Evolutionary conservation across 2,888 invertebrate species (phyloP), one percentile per base, ranked within the genome.

Genomic region (Monoplex corrugatus): DNA sequence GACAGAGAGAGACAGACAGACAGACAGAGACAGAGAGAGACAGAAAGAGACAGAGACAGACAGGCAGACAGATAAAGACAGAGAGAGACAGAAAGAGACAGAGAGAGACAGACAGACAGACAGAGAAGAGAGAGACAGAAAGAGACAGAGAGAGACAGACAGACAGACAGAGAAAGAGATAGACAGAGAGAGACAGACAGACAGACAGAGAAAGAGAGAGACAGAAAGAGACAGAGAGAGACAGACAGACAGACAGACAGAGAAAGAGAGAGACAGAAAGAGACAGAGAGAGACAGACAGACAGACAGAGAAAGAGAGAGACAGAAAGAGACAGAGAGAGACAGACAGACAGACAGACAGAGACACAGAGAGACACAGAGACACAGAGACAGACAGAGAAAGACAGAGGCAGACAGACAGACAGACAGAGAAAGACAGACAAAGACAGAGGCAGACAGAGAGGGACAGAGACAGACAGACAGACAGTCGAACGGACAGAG

Each of bases 321-420:
- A 38, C 1, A 75, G 38, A 75, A 3, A 75, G 38, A 75, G 0
- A 38, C 8, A 35, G 19, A 35, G 38, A 38, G 35, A 5, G 35
- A 32, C n/a, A n/a, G 68, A 68, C n/a, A 68, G 68, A 68, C n/a
- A n/a, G n/a, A n/a, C n/a, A 72, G 72, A 72, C 19, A 72, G 72
- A 72, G 32, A 72, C 32, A 72, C 19, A 72, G 72, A 72, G 32
- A 72, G 72, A 72, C 19, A 72, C 32, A 72, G 32, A 72, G 72
- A 72, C 19, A 72, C 32, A 72, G 32, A 72, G 72, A 72, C 19
- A 72, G 72, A 72, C 19, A 72, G 35, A 32, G 72, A 72, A 35
- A 32, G 72, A 72, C 8, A 23, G 68, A 68, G 68, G n/a, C 13
- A 75, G 38, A 35, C 5, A 75, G 75, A 35, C 0, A 75, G 75